Conservation (phyloP, 2,888 invertebrate species). For the Drosophila siamana region DNA sequence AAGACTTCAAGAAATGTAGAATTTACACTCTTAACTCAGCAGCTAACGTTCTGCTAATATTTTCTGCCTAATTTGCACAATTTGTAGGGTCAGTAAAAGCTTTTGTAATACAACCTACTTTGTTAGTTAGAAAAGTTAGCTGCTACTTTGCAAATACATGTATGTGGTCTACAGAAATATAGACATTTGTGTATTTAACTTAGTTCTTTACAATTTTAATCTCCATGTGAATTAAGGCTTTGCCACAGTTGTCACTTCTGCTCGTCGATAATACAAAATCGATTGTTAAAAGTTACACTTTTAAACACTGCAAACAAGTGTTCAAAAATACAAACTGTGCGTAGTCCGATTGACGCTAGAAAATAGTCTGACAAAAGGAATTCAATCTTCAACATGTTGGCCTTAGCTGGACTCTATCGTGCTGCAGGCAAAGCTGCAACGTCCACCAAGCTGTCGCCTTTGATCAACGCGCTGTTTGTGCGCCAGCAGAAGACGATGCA, state of each 20-base stretch:
- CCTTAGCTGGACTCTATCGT: background rate
- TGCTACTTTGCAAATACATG: too few species aligned
- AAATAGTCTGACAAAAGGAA: background rate
- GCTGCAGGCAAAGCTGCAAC: background rate
- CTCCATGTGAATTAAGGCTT: too few species aligned
- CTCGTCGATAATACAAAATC: background rate
- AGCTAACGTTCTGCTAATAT: too few species aligned
- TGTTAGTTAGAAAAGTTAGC: too few species aligned
- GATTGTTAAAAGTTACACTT: background rate
- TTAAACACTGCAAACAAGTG: background rate
- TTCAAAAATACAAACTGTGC: background rate
- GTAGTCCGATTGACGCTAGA: background rate
- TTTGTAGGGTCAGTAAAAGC: too few species aligned
- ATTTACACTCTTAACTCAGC: background rate
- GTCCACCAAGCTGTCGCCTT: background rate
- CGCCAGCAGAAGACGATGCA: constrained; percentile 84
- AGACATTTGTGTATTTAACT: too few species aligned
- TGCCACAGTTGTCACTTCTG: background rate
- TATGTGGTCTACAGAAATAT: too few species aligned
- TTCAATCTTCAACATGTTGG: constrained; percentile 37
- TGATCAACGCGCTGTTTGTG: constrained; percentile 22
- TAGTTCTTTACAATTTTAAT: too few species aligned
- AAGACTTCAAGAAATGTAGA: background rate
- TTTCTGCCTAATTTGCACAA: too few species aligned
- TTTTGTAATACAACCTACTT: too few species aligned